Percentiles rank a stretch among this genome's conserved stretches.
phyloP scores from a whole-genome alignment of 2,888 invertebrate species.

The Ochropleura plecta region DNA sequence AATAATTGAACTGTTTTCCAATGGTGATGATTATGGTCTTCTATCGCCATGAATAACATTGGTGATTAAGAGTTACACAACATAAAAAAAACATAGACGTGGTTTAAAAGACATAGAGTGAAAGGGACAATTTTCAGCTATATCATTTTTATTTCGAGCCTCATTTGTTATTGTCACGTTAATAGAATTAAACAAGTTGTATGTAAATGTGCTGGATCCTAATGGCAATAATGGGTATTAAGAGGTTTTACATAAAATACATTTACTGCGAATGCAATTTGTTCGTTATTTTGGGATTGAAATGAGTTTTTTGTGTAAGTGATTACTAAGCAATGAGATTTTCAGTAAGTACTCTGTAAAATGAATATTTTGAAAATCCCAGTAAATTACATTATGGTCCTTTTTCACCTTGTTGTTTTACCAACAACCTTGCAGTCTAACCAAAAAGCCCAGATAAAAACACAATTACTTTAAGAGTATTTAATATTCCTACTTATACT shows the following conservation, averaged over 20 bases:
- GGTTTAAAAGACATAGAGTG: not conserved
- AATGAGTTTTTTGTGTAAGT: slow-evolving; percentile 12
- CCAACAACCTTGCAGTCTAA: not conserved
- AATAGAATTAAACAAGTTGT: slow-evolving; percentile 45
- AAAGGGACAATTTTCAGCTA: not conserved
- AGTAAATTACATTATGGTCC: not conserved
- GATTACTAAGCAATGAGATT: slow-evolving; percentile 3
- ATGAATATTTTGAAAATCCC: not conserved
- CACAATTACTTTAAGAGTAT: not conserved
- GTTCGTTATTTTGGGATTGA: slow-evolving; percentile 11
- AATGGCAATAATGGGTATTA: slow-evolving; percentile 39
- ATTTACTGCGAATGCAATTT: slow-evolving; percentile 32
- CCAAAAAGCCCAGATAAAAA: not conserved
- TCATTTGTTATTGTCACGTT: slow-evolving; percentile 27
- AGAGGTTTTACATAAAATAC: slow-evolving; percentile 17
- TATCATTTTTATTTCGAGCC: not conserved
- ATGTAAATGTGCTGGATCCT: slow-evolving; percentile 24
- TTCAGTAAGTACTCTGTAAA: not conserved
- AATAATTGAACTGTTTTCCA: not conserved
- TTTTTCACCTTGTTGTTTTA: not conserved
- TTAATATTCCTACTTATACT: not conserved
- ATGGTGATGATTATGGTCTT: not conserved
- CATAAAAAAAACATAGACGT: not conserved
- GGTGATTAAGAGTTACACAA: not conserved
- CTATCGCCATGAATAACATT: not conserved